Evolutionary conservation across 2,797 vertebrate genomes (phyloP).

Genomic region (Eospalax fontanierii): DNA sequence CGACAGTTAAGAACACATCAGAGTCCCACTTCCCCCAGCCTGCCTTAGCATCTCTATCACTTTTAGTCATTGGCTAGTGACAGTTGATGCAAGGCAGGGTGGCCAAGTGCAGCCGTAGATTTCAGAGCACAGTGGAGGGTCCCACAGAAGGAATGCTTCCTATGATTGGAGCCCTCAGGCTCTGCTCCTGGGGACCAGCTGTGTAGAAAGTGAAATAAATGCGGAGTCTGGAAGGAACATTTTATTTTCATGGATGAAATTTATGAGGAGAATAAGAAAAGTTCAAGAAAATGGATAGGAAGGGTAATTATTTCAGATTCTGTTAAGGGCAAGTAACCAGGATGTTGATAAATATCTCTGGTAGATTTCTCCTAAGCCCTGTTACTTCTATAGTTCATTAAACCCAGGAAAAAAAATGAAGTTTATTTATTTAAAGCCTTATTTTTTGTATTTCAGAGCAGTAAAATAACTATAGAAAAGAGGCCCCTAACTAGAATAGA

Average conservation of each 20-base stretch:
- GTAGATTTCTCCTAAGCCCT: background rate
- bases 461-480: background rate
- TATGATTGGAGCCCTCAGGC: background rate
- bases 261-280: background rate
- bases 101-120: background rate
- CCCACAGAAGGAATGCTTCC: fast-evolving
- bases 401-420: background rate
- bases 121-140: background rate
- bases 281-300: background rate
- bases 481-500: background rate
- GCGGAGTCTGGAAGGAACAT: background rate
- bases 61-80: background rate
- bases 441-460: background rate
- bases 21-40: background rate
- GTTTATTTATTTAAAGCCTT: background rate
- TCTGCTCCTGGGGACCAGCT: background rate
- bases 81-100: background rate
- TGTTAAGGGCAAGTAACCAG: background rate
- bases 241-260: background rate
- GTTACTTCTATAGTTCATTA: background rate
- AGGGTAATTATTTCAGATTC: no score
- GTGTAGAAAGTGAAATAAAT: background rate
- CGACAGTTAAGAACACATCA: no score
- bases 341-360: background rate
- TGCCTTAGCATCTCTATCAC: no score